Evolutionary conservation across 2,113 vertebrate species (phyloP).

Genomic region (Labeo catla): DNA sequence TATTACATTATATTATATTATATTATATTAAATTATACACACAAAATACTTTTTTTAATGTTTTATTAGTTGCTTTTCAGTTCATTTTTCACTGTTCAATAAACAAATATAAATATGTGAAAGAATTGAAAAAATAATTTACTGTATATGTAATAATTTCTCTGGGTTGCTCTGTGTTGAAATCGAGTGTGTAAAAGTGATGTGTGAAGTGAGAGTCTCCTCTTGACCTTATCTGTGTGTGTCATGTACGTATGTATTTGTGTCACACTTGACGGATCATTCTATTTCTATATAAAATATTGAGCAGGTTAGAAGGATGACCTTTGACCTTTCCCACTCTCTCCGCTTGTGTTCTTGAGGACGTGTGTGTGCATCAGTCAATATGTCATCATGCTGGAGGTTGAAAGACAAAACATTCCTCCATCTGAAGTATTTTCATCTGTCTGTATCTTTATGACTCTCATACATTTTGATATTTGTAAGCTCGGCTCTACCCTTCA

Average conservation of each 20-base stretch:
- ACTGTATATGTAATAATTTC: no score
- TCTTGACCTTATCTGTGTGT: neutral
- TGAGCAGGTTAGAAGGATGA: neutral
- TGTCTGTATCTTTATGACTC: neutral
- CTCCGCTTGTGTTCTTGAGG: neutral
- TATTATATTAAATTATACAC: no score
- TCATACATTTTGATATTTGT: neutral
- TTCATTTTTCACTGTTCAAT: no score
- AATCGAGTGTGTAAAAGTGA: neutral
- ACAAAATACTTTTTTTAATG: no score
- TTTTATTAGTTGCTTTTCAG: no score
- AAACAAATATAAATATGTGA: no score
- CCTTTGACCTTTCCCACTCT: slow-evolving; percentile 13
- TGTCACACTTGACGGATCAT: slow-evolving; percentile 25
- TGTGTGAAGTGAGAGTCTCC: neutral
- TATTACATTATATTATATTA: no score
- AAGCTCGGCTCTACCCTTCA: neutral
- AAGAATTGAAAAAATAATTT: no score
- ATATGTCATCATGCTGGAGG: neutral
- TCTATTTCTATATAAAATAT: slow-evolving; percentile 5
- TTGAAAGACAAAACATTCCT: slow-evolving; percentile 4
- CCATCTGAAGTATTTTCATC: neutral
- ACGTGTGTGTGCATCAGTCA: neutral
- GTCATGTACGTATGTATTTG: neutral
- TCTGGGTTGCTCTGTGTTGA: neutral